Evolutionary conservation across 2,888 invertebrate genomes (phyloP), one percentile per base, ranked within the genome.

Genomic region (Pollenia angustigena): DNA sequence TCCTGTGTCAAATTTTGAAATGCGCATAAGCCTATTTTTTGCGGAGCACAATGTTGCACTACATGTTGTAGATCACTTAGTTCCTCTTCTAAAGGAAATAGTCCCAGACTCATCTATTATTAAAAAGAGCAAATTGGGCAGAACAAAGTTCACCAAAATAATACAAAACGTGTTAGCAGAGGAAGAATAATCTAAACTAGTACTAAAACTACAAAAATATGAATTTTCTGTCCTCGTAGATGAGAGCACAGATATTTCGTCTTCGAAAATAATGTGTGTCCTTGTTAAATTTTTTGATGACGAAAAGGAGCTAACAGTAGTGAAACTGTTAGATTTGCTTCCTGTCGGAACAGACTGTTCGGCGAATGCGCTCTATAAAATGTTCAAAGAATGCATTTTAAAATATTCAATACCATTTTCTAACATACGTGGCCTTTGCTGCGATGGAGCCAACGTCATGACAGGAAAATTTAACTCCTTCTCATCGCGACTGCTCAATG

Each of bases 21-120:
- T 66, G 16, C 23, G 42, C 10, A 32, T 56, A 23, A 23, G 72
- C 60, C 18, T 72, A 11, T 44, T 71, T 71, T 56, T 72, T 56
- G 54, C 71, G 11, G 71, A 56, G 58, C 71, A 72, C 46, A 56
- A 72, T 44, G 71, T 72, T 42, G 72, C 60, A 14, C 11, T 74
- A 23, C 58, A 74, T 44, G 58, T 60, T 16, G 16, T 74, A 46
- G 46, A 74, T 58, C 18, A 23, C 18, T 23, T 23, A 23, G 18
- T 23, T 23, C 18, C 18, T 23, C 18, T 23, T 23, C 1, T 74
- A 56, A 74, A 66, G 48, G 23, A 66, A 48, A 66, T 48, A 23
- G 66, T 48, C 14, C 23, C 66, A 23, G 66, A 66, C 44, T 66
- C 48, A 9, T 10, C 14, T 46, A 64, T 44, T 46, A 64, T n/a